Conservation (phyloP, 2,888 invertebrate genomes). For the Hypomecis atomaria region DNA sequence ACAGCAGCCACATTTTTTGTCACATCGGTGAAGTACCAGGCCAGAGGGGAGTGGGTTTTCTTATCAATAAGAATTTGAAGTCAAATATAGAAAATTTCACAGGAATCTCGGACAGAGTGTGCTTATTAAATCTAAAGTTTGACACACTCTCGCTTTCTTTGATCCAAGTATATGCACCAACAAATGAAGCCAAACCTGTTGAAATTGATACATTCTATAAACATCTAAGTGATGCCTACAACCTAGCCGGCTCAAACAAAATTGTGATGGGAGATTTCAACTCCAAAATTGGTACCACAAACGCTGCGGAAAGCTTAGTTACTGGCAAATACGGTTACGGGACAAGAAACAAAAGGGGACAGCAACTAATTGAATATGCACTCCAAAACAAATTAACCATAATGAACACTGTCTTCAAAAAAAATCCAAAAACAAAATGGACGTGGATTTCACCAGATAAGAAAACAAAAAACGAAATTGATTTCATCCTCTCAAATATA, state of each 20-base stretch:
- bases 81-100: conserved; percentile 11
- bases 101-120: conserved; percentile 31
- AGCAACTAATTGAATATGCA: conserved; percentile 26
- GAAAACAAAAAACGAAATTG: conserved; percentile 33
- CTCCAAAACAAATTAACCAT: conserved; percentile 31
- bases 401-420: conserved; percentile 35
- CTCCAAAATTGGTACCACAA: conserved; percentile 27
- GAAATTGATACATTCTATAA: conserved; percentile 26
- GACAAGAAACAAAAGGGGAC: conserved; percentile 29
- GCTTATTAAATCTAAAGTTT: conserved; percentile 20
- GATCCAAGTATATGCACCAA: conserved; percentile 31
- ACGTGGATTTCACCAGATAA: conserved; percentile 35
- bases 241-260: not conserved
- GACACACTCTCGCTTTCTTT: conserved; percentile 7
- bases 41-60: too few species aligned
- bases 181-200: conserved; percentile 17
- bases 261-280: conserved; percentile 30
- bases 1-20: too few species aligned
- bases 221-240: conserved; percentile 1
- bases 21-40: too few species aligned
- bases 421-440: conserved; percentile 25
- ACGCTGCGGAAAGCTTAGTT: conserved; percentile 9
- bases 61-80: too few species aligned
- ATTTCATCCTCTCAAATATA: conserved; percentile 32
- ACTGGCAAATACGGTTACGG: conserved; percentile 24